phyloP scores from a whole-genome alignment of 1,140 invertebrate genomes.

The Zophobas atratus region DNA sequence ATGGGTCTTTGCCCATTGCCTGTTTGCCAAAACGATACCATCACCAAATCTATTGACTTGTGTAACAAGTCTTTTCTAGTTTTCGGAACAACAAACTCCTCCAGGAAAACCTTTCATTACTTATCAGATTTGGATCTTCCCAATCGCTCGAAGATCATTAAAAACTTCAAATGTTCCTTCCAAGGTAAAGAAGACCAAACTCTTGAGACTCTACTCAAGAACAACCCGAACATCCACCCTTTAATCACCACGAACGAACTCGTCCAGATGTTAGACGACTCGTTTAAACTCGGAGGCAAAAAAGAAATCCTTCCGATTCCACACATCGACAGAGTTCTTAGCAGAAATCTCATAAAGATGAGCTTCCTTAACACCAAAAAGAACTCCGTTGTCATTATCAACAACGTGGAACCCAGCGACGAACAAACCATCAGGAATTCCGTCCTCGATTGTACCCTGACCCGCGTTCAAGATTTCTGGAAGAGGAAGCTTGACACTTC shows the following conservation, averaged over 20 bases:
- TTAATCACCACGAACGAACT: slow-evolving; percentile 3
- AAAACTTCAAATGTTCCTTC: neutral
- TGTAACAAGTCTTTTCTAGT: neutral
- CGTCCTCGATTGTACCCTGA: too few species aligned
- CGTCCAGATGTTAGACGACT: neutral
- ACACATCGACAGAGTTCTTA: neutral
- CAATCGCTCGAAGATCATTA: neutral
- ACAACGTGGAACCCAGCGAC: neutral
- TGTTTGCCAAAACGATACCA: neutral
- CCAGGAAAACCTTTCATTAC: neutral
- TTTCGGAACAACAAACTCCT: neutral
- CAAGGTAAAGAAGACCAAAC: neutral
- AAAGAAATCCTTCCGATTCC: slow-evolving; percentile 9
- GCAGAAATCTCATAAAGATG: neutral
- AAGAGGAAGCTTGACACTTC: too few species aligned
- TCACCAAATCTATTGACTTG: neutral
- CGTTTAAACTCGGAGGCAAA: neutral
- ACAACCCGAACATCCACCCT: neutral
- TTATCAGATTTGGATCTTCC: neutral
- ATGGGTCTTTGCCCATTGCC: neutral
- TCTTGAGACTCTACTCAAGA: neutral
- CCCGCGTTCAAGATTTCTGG: too few species aligned
- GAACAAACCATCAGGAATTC: too few species aligned
- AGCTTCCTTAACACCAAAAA: neutral
- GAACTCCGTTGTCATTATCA: neutral